Percentiles rank a stretch among this genome's conserved stretches.
Evolutionary conservation across 53 echinoderm and acorn worm genomes (phyloP).

Genomic region (Holothuria leucospilota): DNA sequence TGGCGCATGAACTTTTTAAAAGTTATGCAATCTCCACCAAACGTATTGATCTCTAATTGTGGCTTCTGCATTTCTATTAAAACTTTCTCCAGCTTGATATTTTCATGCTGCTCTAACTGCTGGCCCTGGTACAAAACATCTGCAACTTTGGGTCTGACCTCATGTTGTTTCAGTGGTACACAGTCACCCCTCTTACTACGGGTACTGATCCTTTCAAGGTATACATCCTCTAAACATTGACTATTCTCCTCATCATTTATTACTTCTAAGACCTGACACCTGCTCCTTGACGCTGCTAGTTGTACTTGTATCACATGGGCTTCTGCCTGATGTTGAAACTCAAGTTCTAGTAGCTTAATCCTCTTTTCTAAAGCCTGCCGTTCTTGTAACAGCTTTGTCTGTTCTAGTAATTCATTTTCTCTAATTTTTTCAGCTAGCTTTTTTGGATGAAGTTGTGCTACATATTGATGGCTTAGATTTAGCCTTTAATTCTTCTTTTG

Average conservation of each 20-base stretch:
- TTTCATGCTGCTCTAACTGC: too few species aligned
- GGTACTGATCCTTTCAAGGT: too few species aligned
- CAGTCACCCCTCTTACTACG: too few species aligned
- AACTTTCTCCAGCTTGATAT: conserved; percentile 28
- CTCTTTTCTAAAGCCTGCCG: neutral
- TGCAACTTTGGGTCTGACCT: too few species aligned
- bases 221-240: too few species aligned
- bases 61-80: conserved; percentile 49
- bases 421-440: neutral
- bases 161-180: too few species aligned
- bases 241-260: too few species aligned
- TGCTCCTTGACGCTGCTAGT: conserved; percentile 15
- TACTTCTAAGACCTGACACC: too few species aligned
- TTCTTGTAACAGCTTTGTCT: too few species aligned
- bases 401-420: too few species aligned
- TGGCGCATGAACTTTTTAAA: conserved; percentile 72
- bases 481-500: neutral
- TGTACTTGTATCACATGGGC: neutral
- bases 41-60: conserved; percentile 56
- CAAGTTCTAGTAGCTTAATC: neutral
- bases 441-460: neutral
- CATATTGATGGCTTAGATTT: too few species aligned
- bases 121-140: too few species aligned
- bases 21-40: conserved; percentile 63
- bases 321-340: conserved; percentile 11